phyloP scores from a whole-genome alignment of 1,140 invertebrate species.

The Ylistrum balloti region DNA sequence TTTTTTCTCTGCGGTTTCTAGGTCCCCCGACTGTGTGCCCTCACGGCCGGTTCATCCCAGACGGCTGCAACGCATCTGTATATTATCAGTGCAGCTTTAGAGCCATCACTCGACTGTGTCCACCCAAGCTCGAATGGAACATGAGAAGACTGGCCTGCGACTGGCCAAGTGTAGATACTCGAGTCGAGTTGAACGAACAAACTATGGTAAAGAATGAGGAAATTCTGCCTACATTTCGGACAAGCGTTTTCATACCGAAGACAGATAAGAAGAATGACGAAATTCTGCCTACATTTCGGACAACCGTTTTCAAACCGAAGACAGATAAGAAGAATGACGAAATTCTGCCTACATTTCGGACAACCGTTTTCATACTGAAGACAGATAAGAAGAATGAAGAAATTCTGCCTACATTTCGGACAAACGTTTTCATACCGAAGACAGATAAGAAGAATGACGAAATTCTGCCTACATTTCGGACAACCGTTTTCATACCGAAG shows the following conservation, averaged over 20 bases:
- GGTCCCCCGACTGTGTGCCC: constrained; percentile 2
- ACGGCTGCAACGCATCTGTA: not conserved
- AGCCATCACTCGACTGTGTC: not conserved
- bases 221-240: not conserved
- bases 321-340: not conserved
- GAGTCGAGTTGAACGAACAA: not conserved
- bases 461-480: not conserved
- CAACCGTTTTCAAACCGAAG: not conserved
- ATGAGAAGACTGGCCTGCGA: not conserved
- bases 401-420: not conserved
- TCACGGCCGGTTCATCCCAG: not conserved
- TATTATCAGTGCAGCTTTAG: constrained; percentile 18
- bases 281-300: not conserved
- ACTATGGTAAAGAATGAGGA: not conserved
- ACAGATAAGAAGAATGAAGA: not conserved
- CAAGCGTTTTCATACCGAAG: not conserved
- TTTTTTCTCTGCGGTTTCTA: not conserved
- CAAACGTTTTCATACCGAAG: not conserved
- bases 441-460: not conserved
- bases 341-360: not conserved
- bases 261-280: not conserved
- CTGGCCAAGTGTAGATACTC: not conserved
- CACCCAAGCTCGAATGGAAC: not conserved
- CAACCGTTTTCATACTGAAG: not conserved
- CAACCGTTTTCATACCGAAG: no score